Conservation (phyloP, 2,113 vertebrate genomes). For the Thunnus thynnus region DNA sequence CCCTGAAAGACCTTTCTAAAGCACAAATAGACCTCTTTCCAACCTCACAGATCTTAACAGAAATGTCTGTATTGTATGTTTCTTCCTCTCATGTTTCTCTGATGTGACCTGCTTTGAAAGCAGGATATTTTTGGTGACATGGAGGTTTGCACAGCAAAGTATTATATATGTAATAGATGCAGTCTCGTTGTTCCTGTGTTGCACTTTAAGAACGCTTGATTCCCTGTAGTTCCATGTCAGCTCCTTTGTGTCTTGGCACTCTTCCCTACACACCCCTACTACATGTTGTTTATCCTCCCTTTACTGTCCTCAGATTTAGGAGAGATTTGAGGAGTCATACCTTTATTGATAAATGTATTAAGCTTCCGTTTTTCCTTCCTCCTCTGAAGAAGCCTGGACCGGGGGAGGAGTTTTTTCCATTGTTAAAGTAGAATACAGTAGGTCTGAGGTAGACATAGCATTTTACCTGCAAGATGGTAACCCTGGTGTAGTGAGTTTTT, state of each 20-base stretch:
- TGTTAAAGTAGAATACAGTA: too few relatives aligned
- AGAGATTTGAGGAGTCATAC: neutral
- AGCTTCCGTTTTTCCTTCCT: neutral
- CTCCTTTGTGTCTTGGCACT: neutral
- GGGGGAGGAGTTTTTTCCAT: neutral
- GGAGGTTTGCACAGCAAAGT: slow-evolving; percentile 34
- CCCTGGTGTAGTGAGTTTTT: too few relatives aligned
- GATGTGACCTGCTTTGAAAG: neutral
- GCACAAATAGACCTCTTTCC: neutral
- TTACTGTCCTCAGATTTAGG: too few relatives aligned
- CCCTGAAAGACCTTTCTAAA: neutral
- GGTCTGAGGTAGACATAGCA: too few relatives aligned
- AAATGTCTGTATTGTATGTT: neutral
- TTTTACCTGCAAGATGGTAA: too few relatives aligned
- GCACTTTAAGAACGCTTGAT: neutral
- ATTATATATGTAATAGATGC: neutral
- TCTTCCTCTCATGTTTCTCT: neutral
- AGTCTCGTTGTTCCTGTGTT: neutral
- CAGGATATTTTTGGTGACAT: slow-evolving; percentile 40
- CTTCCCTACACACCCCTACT: neutral
- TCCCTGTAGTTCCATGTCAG: neutral
- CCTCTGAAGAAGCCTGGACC: neutral
- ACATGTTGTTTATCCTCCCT: neutral
- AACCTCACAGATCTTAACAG: too few relatives aligned
- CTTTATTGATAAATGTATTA: neutral